Percentiles rank a stretch among this genome's conserved stretches.
Evolutionary conservation across 2,888 invertebrate genomes (phyloP).

Genomic region (Mythimna ferrago): DNA sequence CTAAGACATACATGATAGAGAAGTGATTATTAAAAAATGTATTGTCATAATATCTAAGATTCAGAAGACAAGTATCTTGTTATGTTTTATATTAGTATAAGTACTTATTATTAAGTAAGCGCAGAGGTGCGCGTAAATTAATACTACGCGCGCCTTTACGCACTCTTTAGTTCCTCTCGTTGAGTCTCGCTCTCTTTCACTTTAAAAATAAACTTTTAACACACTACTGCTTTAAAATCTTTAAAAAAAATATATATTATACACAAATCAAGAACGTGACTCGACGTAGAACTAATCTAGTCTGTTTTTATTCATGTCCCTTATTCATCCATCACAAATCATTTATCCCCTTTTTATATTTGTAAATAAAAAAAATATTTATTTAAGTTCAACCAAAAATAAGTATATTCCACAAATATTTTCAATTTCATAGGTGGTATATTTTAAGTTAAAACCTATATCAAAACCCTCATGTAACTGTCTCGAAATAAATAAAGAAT

Average conservation of each 20-base stretch:
- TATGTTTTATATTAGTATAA: constrained; percentile 71
- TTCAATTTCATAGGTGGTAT: constrained; percentile 23
- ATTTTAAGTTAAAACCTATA: constrained; percentile 27
- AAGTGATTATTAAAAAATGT: constrained; percentile 17
- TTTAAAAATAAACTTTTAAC: constrained; percentile 15
- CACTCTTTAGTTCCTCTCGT: constrained; percentile 84
- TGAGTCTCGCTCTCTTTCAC: constrained; percentile 76
- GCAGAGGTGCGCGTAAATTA: constrained; percentile 79
- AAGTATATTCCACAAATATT: constrained; percentile 22
- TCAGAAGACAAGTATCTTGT: constrained; percentile 59
- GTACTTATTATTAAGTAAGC: constrained; percentile 73
- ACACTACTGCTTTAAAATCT: constrained; percentile 27
- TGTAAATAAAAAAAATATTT: constrained; percentile 65
- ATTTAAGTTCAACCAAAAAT: constrained; percentile 48
- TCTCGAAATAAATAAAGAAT: constrained; percentile 53
- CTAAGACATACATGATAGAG: constrained; percentile 42
- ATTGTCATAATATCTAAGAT: constrained; percentile 60
- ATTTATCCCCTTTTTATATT: constrained; percentile 41
- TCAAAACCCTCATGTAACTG: constrained; percentile 35
- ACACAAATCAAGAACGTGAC: constrained; percentile 70
- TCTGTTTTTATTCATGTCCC: constrained; percentile 77
- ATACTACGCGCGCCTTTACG: constrained; percentile 80
- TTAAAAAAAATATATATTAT: constrained; percentile 11
- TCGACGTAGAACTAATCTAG: constrained; percentile 89
- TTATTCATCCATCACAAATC: constrained; percentile 40